Conservation (phyloP, 23 tunicate species). For the Halocynthia roretzi region DNA sequence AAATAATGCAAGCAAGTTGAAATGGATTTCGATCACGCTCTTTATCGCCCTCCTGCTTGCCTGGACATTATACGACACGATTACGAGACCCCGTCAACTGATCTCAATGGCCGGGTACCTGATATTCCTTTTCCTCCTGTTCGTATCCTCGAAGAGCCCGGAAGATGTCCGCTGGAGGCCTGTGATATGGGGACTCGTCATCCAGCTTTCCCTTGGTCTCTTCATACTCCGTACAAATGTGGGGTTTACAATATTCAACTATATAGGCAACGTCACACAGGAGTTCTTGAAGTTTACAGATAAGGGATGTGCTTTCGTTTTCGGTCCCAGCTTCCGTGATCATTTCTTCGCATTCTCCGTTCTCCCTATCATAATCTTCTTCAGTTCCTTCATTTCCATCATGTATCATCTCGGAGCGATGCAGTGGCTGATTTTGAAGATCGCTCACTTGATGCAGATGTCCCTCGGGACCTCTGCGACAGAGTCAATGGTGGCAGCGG, state of each 20-base stretch:
- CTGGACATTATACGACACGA: constrained; percentile 43
- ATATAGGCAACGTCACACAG: constrained; percentile 33
- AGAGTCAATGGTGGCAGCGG: constrained; percentile 64
- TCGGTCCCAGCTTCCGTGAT: constrained; percentile 18
- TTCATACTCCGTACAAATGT: constrained; percentile 39
- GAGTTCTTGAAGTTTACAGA: constrained; percentile 26
- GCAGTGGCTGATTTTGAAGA: constrained; percentile 45
- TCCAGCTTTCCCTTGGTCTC: constrained; percentile 37
- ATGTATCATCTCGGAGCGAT: constrained; percentile 64
- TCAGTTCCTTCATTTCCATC: constrained; percentile 52
- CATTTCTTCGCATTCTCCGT: constrained; percentile 54
- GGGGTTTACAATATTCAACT: constrained; percentile 41
- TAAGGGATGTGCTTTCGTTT: constrained; percentile 18
- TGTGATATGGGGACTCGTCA: constrained; percentile 53
- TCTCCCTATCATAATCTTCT: constrained; percentile 51
- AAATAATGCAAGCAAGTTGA: background rate
- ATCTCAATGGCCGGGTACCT: constrained; percentile 35
- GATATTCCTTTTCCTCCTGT: constrained; percentile 19
- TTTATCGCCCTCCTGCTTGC: constrained; percentile 2
- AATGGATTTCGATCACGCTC: constrained; percentile 8
- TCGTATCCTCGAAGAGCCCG: constrained; percentile 25
- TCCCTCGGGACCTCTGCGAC: constrained; percentile 52
- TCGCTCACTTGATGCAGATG: constrained; percentile 72
- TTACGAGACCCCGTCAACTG: constrained; percentile 38
- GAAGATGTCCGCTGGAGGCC: constrained; percentile 37